These are phyloP conservation scores for Camponotus vicinus DNA, from an alignment of 1,140 invertebrate species.

Conservation along the genomic window DNA sequence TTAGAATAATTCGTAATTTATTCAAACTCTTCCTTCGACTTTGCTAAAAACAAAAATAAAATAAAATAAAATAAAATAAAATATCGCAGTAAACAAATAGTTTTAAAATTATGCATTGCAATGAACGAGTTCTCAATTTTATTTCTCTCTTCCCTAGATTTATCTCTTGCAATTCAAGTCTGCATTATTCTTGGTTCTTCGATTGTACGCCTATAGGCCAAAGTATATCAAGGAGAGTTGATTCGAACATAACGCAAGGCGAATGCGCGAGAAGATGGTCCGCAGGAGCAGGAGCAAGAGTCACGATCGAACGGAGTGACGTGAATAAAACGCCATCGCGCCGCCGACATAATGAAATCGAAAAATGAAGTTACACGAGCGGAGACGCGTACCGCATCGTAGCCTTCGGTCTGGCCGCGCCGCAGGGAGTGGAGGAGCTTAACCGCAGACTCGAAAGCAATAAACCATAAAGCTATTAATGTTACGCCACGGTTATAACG, in stretches of 20 bases:
- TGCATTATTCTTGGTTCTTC: neutral
- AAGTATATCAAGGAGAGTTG: conserved; percentile 13
- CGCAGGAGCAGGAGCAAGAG: conserved; percentile 26
- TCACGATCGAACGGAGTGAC: conserved; percentile 30
- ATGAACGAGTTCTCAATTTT: neutral
- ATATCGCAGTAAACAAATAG: neutral
- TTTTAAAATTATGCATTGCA: neutral
- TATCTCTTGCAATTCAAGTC: neutral
- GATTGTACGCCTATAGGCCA: neutral
- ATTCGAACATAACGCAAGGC: neutral
- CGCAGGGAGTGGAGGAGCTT: conserved; percentile 77
- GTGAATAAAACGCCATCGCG: conserved; percentile 49
- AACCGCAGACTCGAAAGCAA: conserved; percentile 81
- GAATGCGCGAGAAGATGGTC: conserved; percentile 29
- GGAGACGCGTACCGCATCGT: conserved; percentile 36
- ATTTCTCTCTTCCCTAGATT: no score
- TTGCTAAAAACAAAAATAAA: neutral
- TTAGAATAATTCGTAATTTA: neutral
- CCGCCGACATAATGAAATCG: conserved; percentile 60
- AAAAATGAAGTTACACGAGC: conserved; percentile 56
- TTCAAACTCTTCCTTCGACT: neutral
- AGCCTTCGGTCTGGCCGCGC: conserved; percentile 61
- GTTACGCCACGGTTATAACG: conserved; percentile 78
- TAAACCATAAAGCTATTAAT: conserved; percentile 84
- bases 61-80: neutral